These are phyloP conservation scores for Bubo blakistoni DNA, from an alignment of 2,113 vertebrate genomes.

Conservation along the genomic window DNA sequence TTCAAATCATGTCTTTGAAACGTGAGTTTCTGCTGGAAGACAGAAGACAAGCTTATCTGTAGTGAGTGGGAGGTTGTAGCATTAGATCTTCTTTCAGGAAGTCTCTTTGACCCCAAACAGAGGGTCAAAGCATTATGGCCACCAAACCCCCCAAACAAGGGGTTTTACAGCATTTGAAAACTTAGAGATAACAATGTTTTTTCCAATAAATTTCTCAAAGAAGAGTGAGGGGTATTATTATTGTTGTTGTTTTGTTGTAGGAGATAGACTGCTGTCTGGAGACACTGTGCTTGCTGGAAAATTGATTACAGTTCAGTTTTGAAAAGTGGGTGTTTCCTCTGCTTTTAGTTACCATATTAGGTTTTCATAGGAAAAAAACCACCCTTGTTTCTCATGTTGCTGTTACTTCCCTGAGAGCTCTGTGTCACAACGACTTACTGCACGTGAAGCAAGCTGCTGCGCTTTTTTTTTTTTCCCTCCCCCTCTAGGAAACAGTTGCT, in stretches of 20 bases:
- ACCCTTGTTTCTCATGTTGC: background rate
- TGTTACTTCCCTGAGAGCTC: background rate
- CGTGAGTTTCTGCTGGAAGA: background rate
- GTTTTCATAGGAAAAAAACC: background rate
- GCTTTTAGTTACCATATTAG: background rate
- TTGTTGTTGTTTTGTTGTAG: background rate
- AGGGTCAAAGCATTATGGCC: background rate
- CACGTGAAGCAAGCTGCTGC: background rate
- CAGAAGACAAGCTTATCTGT: background rate
- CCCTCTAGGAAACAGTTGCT: conserved; percentile 6
- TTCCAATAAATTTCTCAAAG: background rate
- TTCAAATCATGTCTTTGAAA: background rate
- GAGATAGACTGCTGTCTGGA: background rate
- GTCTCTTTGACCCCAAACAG: background rate
- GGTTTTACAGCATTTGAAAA: background rate
- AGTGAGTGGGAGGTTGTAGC: background rate
- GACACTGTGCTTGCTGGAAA: background rate
- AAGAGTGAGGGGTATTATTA: background rate
- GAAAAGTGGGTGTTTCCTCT: background rate
- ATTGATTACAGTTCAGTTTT: background rate
- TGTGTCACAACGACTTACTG: background rate
- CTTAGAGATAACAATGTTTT: background rate
- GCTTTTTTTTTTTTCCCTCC: background rate
- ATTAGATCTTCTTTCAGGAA: conserved; percentile 14
- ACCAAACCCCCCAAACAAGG: background rate